phyloP scores from a whole-genome alignment of 2,797 vertebrate species.

The Nannoperca australis region DNA sequence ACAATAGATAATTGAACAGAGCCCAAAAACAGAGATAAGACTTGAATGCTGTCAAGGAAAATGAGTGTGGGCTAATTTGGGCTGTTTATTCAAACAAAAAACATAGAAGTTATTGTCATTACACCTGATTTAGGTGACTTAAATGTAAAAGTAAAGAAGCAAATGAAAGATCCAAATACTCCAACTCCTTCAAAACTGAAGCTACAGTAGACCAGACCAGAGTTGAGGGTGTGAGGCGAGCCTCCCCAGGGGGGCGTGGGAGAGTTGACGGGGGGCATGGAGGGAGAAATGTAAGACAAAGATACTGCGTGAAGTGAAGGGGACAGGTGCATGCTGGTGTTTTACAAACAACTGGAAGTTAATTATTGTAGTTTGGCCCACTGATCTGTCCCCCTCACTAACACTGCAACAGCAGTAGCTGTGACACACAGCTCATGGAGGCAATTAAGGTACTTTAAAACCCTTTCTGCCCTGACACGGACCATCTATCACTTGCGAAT shows the following conservation, averaged over 20 bases:
- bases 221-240: background rate
- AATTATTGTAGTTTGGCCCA: background rate
- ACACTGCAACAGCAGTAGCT: background rate
- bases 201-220: background rate
- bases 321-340: background rate
- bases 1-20: slow-evolving; percentile 36
- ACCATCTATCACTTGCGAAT: background rate
- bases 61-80: background rate
- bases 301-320: background rate
- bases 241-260: background rate
- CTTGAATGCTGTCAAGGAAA: background rate
- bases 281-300: background rate
- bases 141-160: background rate
- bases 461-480: background rate
- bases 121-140: background rate
- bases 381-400: background rate
- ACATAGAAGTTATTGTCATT: background rate
- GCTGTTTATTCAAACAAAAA: background rate
- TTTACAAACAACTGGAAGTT: slow-evolving; percentile 19
- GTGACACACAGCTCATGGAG: slow-evolving; percentile 1
- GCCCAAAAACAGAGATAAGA: slow-evolving; percentile 17
- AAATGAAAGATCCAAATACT: background rate
- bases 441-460: slow-evolving; percentile 4
- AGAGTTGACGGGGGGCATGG: background rate
- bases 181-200: background rate